Evolutionary conservation across 2,797 vertebrate species (phyloP).

Genomic region (Spatula clypeata): DNA sequence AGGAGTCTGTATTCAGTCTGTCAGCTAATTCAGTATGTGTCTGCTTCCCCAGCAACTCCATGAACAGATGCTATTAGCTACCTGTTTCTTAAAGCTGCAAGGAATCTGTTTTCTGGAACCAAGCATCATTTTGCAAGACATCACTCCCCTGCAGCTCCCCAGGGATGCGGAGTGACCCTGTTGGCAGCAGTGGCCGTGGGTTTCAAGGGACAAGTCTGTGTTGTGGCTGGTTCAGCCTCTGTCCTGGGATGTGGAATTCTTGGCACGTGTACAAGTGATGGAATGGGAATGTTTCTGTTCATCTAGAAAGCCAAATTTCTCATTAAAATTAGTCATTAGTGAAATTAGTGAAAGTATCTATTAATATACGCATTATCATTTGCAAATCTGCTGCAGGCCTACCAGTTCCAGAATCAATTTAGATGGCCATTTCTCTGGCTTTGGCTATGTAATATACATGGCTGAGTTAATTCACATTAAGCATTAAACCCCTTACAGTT

Average conservation of each 20-base stretch:
- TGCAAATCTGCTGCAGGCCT: slow-evolving; percentile 60
- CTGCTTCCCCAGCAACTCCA: not conserved
- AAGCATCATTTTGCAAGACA: not conserved
- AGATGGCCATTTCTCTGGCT: slow-evolving; percentile 26
- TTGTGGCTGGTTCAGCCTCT: not conserved
- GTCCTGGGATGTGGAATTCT: not conserved
- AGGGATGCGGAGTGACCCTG: not conserved
- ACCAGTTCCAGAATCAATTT: slow-evolving; percentile 61
- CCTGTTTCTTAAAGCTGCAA: not conserved
- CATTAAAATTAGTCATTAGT: slow-evolving; percentile 58
- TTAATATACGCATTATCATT: slow-evolving; percentile 61
- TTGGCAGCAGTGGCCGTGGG: accelerated
- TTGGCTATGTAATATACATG: slow-evolving; percentile 15
- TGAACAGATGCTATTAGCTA: not conserved
- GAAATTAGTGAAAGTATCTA: slow-evolving; percentile 62
- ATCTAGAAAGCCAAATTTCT: slow-evolving; percentile 61
- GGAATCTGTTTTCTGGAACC: not conserved
- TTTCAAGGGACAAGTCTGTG: not conserved
- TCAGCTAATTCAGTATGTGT: not conserved
- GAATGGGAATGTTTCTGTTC: slow-evolving; percentile 17
- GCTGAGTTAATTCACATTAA: slow-evolving; percentile 62
- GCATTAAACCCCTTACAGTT: slow-evolving; percentile 32
- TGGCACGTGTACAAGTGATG: not conserved
- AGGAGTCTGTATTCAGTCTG: accelerated
- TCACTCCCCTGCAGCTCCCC: accelerated